These are phyloP conservation scores for Lepisosteus osseus DNA, from an alignment of 2,113 vertebrate genomes.

Conservation along the genomic window DNA sequence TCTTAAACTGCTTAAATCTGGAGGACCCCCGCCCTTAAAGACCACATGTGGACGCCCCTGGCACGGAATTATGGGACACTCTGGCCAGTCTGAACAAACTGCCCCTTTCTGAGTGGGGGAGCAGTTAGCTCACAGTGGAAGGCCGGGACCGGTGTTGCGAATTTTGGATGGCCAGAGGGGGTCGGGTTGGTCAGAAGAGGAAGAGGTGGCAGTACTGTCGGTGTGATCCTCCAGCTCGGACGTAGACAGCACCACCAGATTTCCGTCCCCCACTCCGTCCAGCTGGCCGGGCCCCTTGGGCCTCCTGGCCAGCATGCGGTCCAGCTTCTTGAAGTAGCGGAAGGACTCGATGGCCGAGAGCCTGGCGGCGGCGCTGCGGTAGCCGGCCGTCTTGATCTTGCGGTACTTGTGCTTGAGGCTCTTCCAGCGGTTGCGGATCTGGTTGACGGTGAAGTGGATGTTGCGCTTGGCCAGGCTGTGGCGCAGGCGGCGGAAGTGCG, in stretches of 20 bases:
- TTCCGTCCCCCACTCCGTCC: conserved; percentile 18
- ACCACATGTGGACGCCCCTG: too few species aligned
- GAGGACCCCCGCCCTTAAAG: too few species aligned
- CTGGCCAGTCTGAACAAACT: too few species aligned
- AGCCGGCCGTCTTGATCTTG: conserved; percentile 43
- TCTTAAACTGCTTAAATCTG: too few species aligned
- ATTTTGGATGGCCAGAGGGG: too few species aligned
- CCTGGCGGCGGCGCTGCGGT: conserved; percentile 36
- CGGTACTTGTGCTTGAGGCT: conserved; percentile 49
- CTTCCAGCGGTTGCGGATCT: conserved; percentile 50
- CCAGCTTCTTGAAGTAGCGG: conserved; percentile 44
- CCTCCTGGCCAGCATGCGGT: conserved; percentile 43
- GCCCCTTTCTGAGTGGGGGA: too few species aligned
- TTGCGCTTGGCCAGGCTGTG: conserved; percentile 33
- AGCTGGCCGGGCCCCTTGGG: conserved; percentile 21
- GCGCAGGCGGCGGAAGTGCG: conserved; percentile 37
- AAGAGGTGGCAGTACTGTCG: conserved; percentile 31
- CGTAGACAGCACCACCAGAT: conserved; percentile 30
- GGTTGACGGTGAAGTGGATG: conserved; percentile 44
- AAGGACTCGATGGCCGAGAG: conserved; percentile 42
- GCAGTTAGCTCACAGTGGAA: too few species aligned
- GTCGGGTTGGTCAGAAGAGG: background rate
- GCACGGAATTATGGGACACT: too few species aligned
- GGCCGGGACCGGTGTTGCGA: too few species aligned
- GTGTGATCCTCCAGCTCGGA: conserved; percentile 36